Evolutionary conservation across 2,113 vertebrate genomes (phyloP), one percentile per base, ranked within the genome.

Genomic region (Siphamia tubifer): DNA sequence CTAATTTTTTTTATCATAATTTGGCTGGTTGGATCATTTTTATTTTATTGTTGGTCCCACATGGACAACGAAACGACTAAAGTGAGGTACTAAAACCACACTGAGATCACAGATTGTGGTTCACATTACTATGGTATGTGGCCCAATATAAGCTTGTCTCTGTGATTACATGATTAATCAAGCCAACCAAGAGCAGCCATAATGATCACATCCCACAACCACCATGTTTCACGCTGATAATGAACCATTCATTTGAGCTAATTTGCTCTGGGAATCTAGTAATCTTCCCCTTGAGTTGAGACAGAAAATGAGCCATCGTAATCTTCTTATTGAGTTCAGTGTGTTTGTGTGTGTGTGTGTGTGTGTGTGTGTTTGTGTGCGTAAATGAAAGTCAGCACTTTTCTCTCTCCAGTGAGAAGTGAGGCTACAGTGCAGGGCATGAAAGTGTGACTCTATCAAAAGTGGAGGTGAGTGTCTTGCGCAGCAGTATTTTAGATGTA

Each of bases 251-350:
- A 83, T 82, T 83, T 71, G 31, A 61, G 70, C 77, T 83, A 77
- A 87, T 84, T 85, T 86, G 80, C 75, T 77, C 16, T 56, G 79
- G 79, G 77, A 78, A 69, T 84, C 51, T 58, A 25, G 64, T 85
- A 85, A 88, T 84, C 81, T 77, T 81, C 74, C 83, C 69, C 73
- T 86, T 73, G 79, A 83, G 77, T 85, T 85, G 69, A 75, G 68
- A 55, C 2, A 4, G 70, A 88, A 87, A 82, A 82, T 73, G 70
- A 85, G 74, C 82, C 80, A 43, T 58, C 10, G 17, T 85, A 86
- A 88, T 85, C 80, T 74, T 77, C 67, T 84, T 73, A 82, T 60
- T 74, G 39, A 71, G 56, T 65, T 60, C 10, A 31, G 39, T 34
- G 42, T 77, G 57, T 73, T 49, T 74, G 63, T 34, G 20, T 44